phyloP scores from a whole-genome alignment of 1,140 invertebrate genomes.

The Leptoteleia sp. region DNA sequence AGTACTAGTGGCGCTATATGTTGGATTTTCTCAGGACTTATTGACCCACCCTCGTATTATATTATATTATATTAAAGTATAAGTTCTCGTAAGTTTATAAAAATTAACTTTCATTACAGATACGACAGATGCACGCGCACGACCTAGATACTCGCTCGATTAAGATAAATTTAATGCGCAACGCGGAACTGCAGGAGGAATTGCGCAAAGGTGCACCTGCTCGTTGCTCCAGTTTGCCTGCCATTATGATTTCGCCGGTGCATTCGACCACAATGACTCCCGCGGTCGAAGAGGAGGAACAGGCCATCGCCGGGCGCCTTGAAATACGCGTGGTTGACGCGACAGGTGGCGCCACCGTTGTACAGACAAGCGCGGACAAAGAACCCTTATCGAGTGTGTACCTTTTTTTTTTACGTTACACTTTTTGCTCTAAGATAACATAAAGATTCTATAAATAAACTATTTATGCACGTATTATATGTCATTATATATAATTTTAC shows the following conservation, averaged over 20 bases:
- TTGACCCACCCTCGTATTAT: too few species aligned
- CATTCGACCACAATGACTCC: slow-evolving; percentile 66
- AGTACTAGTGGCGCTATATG: too few species aligned
- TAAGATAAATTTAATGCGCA: slow-evolving; percentile 91
- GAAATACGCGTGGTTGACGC: slow-evolving; percentile 89
- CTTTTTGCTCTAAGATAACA: too few species aligned
- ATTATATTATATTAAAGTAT: too few species aligned
- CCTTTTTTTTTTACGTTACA: too few species aligned
- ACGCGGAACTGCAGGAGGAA: slow-evolving; percentile 83
- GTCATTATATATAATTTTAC: too few species aligned
- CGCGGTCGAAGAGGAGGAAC: slow-evolving; percentile 78
- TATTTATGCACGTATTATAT: too few species aligned
- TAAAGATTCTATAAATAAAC: too few species aligned
- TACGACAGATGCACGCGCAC: slow-evolving; percentile 85
- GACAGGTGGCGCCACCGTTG: slow-evolving; percentile 79
- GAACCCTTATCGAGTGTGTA: slow-evolving; percentile 78
- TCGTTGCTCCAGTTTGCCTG: slow-evolving; percentile 74
- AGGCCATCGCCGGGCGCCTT: slow-evolving; percentile 88
- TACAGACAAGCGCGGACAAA: slow-evolving; percentile 79
- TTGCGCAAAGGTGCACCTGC: slow-evolving; percentile 60
- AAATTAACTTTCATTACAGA: slow-evolving; percentile 70
- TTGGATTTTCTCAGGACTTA: too few species aligned
- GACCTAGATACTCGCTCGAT: slow-evolving; percentile 91
- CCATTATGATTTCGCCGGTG: slow-evolving; percentile 68
- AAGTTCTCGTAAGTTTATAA: too few species aligned